Percentiles rank a stretch among this genome's conserved stretches.
Conservation (phyloP, 2,888 invertebrate species). For the Acanthosepion pharaonis region DNA sequence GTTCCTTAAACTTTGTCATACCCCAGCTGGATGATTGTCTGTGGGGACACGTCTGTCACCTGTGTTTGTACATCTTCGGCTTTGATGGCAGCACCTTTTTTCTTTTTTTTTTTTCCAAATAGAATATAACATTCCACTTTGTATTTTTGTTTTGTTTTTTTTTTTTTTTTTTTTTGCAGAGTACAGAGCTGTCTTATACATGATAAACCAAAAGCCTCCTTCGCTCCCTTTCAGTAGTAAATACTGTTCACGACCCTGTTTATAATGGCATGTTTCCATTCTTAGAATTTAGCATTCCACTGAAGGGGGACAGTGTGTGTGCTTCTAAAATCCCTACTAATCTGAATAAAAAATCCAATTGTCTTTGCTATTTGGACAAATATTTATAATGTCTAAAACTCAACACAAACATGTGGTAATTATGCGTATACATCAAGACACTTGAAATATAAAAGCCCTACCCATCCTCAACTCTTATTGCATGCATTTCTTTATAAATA, state of each 20-base stretch:
- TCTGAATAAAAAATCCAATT: background rate
- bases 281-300: constrained; percentile 33
- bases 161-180: constrained; percentile 3
- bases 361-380: background rate
- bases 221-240: background rate
- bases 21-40: background rate
- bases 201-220: background rate
- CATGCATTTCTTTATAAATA: constrained; percentile 33
- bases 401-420: constrained; percentile 18
- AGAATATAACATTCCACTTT: constrained; percentile 8
- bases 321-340: background rate
- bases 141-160: background rate
- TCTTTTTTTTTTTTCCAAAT: background rate
- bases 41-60: background rate
- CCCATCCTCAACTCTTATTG: background rate
- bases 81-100: background rate
- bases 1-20: background rate
- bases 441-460: background rate
- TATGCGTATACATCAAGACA: background rate
- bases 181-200: constrained; percentile 20
- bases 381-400: constrained; percentile 17
- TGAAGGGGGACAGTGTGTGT: background rate
- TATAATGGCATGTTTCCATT: background rate
- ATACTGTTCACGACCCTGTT: background rate
- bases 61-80: background rate